Evolutionary conservation across 2,888 invertebrate species (phyloP), one percentile per base, ranked within the genome.

Genomic region (Tenthredo livida): DNA sequence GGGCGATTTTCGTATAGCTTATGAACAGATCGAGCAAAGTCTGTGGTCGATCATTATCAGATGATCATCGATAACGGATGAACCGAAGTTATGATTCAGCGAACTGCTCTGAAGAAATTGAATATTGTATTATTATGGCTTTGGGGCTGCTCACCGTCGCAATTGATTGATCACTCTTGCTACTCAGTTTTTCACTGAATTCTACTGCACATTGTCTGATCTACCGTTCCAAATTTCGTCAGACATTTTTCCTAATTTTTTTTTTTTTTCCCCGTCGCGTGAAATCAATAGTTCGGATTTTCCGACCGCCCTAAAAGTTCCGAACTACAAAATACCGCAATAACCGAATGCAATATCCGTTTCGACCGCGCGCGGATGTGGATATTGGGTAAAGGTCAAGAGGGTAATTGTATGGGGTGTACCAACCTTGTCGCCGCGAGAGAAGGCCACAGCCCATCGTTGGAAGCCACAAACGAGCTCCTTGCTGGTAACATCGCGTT

Each of bases 381-480:
- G 77, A 77, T 50, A 77, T 77, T 54, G 77, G 54, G 12, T 33
- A 40, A 50, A 54, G 25, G 77, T 77, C 43, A 17, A 77, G 54
- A 54, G 77, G 33, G 25, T 75, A n/a, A 75, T 73, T 73, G n/a
- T 43, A 17, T 5, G 50, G 50, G 50, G 50, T 87, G n/a, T n/a
- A n/a, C 54, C 54, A 7, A 97, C 96, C 91, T 97, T 96, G 91
- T 97, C 97, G 73, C 96, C 96, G 82, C 97, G 95, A 21, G 96
- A 96, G 93, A 97, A 97, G 65, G 96, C 96, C 88, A 97, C 96
- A 37, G 97, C 96, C 97, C 97, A 97, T 92, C 96, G 95, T 92
- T 97, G 97, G 92, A 97, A 96, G 83, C 97, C 97, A 93, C 97
- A 97, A 87, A 96, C 95, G 93, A 97, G 96, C 93, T 97, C 97